Percentiles rank a stretch among this genome's conserved stretches.
Evolutionary conservation across 2,113 vertebrate genomes (phyloP).

Genomic region (Prunella fulvescens): DNA sequence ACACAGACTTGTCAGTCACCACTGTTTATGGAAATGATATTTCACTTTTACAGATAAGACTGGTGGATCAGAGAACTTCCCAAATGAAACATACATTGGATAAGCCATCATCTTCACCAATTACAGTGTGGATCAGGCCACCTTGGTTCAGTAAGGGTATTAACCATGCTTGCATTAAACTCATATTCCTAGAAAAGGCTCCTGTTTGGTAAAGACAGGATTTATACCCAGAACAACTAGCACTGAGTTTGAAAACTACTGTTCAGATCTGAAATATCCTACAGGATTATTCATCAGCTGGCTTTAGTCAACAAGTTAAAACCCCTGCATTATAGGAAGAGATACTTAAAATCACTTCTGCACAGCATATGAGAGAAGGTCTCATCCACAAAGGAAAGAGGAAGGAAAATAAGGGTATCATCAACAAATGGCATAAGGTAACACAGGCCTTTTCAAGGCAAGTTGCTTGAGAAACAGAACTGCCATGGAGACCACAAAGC

Average conservation of each 20-base stretch:
- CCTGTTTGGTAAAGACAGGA: not conserved
- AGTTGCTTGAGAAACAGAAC: slow-evolving; percentile 52
- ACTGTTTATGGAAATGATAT: not conserved
- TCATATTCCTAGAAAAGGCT: not conserved
- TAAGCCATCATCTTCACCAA: not conserved
- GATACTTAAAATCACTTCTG: not conserved
- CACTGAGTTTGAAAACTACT: not conserved
- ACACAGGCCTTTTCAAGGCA: slow-evolving; percentile 37
- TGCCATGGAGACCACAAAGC: slow-evolving; percentile 61
- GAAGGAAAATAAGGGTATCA: not conserved
- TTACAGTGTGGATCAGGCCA: not conserved
- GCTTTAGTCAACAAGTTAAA: not conserved
- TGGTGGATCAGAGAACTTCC: not conserved
- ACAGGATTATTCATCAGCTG: not conserved
- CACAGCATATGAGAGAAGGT: not conserved
- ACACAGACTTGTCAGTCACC: not conserved
- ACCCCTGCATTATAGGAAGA: not conserved
- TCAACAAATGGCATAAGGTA: slow-evolving; percentile 31
- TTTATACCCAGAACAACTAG: not conserved
- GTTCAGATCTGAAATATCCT: not conserved
- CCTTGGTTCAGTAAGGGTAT: not conserved
- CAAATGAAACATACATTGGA: not conserved
- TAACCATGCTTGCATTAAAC: not conserved
- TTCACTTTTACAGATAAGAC: not conserved
- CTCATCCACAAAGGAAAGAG: not conserved